Evolutionary conservation across 2,113 vertebrate genomes (phyloP).

Genomic region (Gallinago media): DNA sequence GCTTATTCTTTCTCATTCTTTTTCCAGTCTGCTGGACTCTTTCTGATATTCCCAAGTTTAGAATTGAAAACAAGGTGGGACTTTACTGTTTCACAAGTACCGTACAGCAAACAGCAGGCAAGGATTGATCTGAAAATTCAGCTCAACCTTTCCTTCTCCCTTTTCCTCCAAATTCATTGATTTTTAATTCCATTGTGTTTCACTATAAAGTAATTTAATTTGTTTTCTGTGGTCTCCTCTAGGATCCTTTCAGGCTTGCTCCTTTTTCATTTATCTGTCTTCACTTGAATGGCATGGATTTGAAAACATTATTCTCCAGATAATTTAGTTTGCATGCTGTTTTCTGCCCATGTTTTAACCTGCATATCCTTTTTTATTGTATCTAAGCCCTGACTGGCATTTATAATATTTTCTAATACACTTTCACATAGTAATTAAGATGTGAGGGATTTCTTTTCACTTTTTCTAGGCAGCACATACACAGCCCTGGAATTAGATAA

Average conservation of each 20-base stretch:
- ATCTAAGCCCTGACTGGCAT: background rate
- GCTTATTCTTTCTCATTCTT: background rate
- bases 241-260: background rate
- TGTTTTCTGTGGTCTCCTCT: background rate
- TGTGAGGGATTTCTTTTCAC: background rate
- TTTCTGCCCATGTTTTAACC: background rate
- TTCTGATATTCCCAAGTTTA: background rate
- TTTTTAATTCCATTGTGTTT: conserved; percentile 1
- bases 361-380: background rate
- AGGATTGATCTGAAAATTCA: background rate
- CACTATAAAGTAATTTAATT: background rate
- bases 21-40: background rate
- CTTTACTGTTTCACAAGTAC: background rate
- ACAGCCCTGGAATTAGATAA: background rate
- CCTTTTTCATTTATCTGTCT: background rate
- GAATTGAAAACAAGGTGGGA: background rate
- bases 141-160: background rate
- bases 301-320: background rate
- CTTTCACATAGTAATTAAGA: background rate
- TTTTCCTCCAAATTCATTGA: background rate
- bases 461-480: background rate
- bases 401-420: background rate
- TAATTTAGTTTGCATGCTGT: background rate
- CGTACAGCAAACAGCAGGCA: background rate
- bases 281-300: background rate